Base-by-base conservation (phyloP, 1,140 invertebrate species). In the Mylabris phalerata region DNA sequence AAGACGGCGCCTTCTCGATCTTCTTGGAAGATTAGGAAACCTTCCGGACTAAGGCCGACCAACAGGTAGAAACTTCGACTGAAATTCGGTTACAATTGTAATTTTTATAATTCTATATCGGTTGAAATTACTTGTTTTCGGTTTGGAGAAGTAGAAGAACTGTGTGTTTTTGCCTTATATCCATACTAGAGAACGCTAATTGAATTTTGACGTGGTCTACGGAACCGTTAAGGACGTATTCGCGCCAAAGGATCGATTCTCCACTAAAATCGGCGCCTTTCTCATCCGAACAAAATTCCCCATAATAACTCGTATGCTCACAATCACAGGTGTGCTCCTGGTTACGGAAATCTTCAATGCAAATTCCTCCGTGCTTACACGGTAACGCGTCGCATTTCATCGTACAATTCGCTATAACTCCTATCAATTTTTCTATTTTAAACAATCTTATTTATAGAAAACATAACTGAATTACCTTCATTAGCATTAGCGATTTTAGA, bases 261-360 rank as follows among this genome's bases (percentile, higher is more conserved):
- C 91, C 92, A 62, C 88, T 88, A 66, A 95, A 95, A 67, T 89
- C 88, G 1, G 90, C 90, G 3, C 90, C 91, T 71, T 91, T 91
- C 71, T 93, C 91, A 78, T 81, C 77, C 71, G 82, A 80, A 65
- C 80, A 85, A 60, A 81, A 81, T 66, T 92, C 87, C 42, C 92
- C 92, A 65, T 90, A 88, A 71, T 92, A 95, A 50, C 89, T 93
- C 4, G 90, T 95, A 13, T 87, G 78, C 57, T 92, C 86, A 68
- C 93, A 97, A 62, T 95, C 86, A 71, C 93, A 97, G 4, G 84
- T 84, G 57, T 86, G 89, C 61, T 88, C 81, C 50, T 88, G 87
- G 49, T 87, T 85, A n/a, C 84, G 83, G 71, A 95, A 95, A 71
- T 92, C 86, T 73, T 97, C 93, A 6, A 88, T 86, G 68, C 93